Percentiles rank a stretch among this genome's conserved stretches.
Conservation (phyloP, 2,888 invertebrate genomes). For the Chironomus tentans region DNA sequence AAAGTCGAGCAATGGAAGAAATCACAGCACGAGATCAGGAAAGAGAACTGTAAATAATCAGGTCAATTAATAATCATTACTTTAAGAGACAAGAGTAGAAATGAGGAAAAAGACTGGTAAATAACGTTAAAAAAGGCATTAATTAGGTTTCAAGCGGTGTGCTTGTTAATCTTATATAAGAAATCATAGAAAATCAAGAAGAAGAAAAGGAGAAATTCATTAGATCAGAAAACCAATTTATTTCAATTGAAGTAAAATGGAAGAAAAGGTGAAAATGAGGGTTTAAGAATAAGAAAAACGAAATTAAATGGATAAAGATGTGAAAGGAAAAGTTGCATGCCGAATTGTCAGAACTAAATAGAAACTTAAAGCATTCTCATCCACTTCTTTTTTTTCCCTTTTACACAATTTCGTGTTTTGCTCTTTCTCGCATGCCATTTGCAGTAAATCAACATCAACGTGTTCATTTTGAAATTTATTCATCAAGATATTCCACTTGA, state of each 20-base stretch:
- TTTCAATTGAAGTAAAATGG: not conserved
- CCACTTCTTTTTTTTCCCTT: no score
- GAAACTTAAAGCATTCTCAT: not conserved
- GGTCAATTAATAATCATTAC: constrained; percentile 19
- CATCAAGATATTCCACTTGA: constrained; percentile 5
- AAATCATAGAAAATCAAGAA: not conserved
- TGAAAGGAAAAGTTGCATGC: not conserved
- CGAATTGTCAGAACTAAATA: not conserved
- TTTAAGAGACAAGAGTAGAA: not conserved
- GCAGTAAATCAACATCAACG: constrained; percentile 17
- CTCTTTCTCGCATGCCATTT: no score
- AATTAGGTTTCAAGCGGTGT: not conserved
- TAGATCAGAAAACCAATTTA: not conserved
- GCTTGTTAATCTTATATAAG: not conserved
- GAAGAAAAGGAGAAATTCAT: not conserved
- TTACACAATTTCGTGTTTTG: no score
- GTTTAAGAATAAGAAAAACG: no score
- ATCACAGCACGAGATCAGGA: not conserved
- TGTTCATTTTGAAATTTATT: constrained; percentile 11
- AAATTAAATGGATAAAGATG: not conserved
- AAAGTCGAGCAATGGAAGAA: not conserved
- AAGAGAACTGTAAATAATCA: constrained; percentile 16
- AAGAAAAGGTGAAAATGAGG: no score
- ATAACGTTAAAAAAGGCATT: no score
- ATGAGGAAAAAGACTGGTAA: not conserved